phyloP scores from a whole-genome alignment of 2,113 vertebrate species.

The Bos javanicus region DNA sequence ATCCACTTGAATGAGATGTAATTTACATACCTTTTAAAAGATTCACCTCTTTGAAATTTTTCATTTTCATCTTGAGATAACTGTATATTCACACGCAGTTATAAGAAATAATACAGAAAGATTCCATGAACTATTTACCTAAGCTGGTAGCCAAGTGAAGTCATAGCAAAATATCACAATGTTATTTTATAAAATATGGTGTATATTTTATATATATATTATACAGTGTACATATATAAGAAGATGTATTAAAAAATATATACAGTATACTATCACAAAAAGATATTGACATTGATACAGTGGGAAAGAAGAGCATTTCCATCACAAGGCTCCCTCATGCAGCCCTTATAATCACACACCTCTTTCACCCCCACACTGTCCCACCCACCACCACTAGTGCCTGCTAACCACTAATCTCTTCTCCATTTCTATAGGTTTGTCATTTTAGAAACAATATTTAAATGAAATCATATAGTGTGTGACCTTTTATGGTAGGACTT shows the following conservation, averaged over 20 bases:
- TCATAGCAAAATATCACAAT: not conserved
- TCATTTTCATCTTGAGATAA: not conserved
- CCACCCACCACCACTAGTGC: not conserved
- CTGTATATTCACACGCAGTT: not conserved
- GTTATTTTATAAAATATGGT: not conserved
- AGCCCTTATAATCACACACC: not conserved
- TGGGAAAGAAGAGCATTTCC: not conserved
- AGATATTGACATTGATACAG: not conserved
- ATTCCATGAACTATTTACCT: not conserved
- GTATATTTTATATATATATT: not conserved
- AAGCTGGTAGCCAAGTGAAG: not conserved
- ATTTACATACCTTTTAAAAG: not conserved
- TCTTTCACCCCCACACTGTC: not conserved
- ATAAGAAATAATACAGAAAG: not conserved
- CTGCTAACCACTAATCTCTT: not conserved
- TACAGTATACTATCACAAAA: not conserved
- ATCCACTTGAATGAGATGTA: not conserved
- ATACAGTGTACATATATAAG: not conserved
- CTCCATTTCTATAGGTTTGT: not conserved
- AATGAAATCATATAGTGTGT: not conserved
- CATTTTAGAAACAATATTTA: not conserved
- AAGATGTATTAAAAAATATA: not conserved
- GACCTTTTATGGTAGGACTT: not conserved
- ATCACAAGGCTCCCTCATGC: not conserved
- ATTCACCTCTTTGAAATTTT: not conserved